Conservation (phyloP, 1,140 invertebrate genomes). For the Drusus annulatus region DNA sequence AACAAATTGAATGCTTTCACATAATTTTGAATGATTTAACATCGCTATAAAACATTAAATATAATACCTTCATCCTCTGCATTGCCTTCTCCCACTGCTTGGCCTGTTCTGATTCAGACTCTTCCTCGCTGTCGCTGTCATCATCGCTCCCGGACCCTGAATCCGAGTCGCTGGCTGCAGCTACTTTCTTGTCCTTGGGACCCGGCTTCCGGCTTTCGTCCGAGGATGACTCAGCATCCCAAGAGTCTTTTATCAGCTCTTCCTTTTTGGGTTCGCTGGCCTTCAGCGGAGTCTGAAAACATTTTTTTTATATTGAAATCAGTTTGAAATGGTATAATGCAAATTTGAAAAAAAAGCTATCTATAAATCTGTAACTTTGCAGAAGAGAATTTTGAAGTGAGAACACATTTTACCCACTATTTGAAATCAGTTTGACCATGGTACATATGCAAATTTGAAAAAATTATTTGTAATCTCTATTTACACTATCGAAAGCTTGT, state of each 20-base stretch:
- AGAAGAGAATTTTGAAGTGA: not conserved
- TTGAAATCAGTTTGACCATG: no score
- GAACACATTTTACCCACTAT: no score
- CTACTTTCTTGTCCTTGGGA: conserved; percentile 56
- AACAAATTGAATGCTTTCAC: no score
- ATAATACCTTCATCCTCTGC: conserved; percentile 79
- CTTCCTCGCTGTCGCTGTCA: conserved; percentile 66
- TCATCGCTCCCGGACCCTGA: conserved; percentile 72
- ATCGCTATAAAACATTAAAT: not conserved
- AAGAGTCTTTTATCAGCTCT: conserved; percentile 84
- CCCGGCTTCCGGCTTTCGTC: conserved; percentile 67
- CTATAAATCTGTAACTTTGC: no score
- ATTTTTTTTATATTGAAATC: no score
- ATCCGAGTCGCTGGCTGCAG: conserved; percentile 60
- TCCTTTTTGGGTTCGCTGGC: conserved; percentile 69
- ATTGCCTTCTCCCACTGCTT: conserved; percentile 71
- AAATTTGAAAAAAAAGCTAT: no score
- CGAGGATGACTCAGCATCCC: conserved; percentile 84
- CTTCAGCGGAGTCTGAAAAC: conserved; percentile 63
- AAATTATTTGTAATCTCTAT: no score
- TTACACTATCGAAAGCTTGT: no score
- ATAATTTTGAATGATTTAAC: no score
- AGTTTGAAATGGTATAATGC: conserved; percentile 14
- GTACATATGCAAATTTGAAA: no score
- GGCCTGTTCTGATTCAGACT: conserved; percentile 71